Evolutionary conservation across 1,140 invertebrate genomes (phyloP), one percentile per base, ranked within the genome.

Genomic region (Ceratosolen solmsi): DNA sequence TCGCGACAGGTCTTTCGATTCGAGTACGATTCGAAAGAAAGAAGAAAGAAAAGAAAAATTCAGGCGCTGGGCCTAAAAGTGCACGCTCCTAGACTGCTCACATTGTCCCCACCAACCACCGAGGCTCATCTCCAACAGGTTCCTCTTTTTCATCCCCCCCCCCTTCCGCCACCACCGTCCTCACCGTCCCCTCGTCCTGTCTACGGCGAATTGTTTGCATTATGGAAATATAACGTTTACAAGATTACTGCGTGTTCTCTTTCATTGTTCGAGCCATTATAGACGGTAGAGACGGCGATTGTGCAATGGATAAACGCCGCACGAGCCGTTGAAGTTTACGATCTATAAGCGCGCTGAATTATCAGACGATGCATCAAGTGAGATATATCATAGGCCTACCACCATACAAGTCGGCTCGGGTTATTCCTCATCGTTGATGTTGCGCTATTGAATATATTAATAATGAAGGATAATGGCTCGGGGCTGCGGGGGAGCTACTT

Each of bases 271-370:
- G 51, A 36, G 30, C 25, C 17, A 58, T 58, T 60, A 33, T 73
- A 17, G 8, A 27, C 33, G 20, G 27, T 22, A n/a, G n/a, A 80
- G 54, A 73, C 27, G 15, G 20, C 72, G 41, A 74, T 74, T 80
- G 41, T 74, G 79, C n/a, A 80, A 80, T n/a, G 70, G 79, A 65
- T 65, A 74, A 80, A 71, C 17, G 65, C 25, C 36, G n/a, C 38
- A 25, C 25, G 77, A 0, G 20, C 27, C 75, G 60, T 49, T 41
- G 65, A 63, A 58, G 49, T 79, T 71, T 79, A 79, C 68, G 77
- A 79, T 79, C 68, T 71, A 71, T 71, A 78, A 27, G 63, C 41
- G 46, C 20, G 25, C 33, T 49, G 46, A 56, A 49, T 73, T 73
- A 73, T 80, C 78, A 38, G 70, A 46, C 51, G 51, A 73, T 25